phyloP scores from a whole-genome alignment of 2,113 vertebrate genomes.

The Lycaon pictus region DNA sequence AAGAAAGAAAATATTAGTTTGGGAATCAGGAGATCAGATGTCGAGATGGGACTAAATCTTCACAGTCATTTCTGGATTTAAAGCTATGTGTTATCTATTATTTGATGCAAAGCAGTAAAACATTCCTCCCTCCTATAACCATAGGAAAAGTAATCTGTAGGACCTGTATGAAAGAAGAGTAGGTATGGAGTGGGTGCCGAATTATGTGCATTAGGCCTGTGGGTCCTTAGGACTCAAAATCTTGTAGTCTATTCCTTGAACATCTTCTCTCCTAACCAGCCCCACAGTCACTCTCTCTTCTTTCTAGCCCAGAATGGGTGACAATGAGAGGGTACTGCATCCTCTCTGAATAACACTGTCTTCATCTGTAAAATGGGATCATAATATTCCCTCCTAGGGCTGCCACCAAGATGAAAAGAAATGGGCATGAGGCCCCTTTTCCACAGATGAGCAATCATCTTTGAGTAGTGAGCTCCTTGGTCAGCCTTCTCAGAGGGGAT shows the following conservation, averaged over 20 bases:
- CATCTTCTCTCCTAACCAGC: neutral
- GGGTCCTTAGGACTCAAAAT: neutral
- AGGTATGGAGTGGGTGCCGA: neutral
- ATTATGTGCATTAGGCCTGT: rapidly evolving
- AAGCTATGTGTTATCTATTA: constrained; percentile 41
- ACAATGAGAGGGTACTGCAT: rapidly evolving
- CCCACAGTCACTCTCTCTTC: neutral
- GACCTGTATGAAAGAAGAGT: neutral
- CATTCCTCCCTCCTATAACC: neutral
- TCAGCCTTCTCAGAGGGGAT: neutral
- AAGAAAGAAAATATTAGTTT: constrained; percentile 64
- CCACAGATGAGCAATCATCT: neutral
- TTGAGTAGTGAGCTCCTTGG: neutral
- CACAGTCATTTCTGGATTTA: neutral
- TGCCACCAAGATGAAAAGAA: neutral
- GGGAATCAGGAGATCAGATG: constrained; percentile 65
- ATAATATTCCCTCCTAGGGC: neutral
- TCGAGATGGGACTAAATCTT: constrained; percentile 50
- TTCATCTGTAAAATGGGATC: neutral
- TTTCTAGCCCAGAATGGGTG: neutral
- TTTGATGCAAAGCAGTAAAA: neutral
- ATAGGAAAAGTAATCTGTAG: neutral
- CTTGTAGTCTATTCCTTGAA: neutral
- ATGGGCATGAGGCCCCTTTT: neutral
- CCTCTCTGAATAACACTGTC: neutral